phyloP scores from a whole-genome alignment of 2,888 invertebrate genomes.

The Polymixis lichenea region DNA sequence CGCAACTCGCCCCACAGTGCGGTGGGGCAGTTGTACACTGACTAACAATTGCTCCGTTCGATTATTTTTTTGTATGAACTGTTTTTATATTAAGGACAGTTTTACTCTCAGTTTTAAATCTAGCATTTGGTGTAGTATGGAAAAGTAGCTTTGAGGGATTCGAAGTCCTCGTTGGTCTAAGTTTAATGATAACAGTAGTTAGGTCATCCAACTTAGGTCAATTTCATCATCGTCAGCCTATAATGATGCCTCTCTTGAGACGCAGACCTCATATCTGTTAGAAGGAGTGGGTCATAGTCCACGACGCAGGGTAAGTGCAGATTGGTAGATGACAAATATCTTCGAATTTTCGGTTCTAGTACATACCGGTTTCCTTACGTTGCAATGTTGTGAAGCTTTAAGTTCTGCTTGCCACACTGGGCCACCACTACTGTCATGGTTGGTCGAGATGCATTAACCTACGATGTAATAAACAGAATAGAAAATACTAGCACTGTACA shows the following conservation, averaged over 20 bases:
- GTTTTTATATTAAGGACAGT: constrained; percentile 17
- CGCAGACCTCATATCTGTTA: too few relatives aligned
- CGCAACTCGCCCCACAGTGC: constrained; percentile 81
- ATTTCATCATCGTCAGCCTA: neutral
- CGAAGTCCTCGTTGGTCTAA: neutral
- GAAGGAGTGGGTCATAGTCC: too few relatives aligned
- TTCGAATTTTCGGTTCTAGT: too few relatives aligned
- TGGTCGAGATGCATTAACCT: neutral
- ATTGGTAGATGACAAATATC: too few relatives aligned
- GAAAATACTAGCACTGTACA: neutral
- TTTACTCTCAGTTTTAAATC: constrained; percentile 7
- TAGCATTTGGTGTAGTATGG: too few relatives aligned
- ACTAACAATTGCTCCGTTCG: constrained; percentile 66
- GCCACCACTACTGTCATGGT: too few relatives aligned
- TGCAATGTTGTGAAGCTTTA: too few relatives aligned
- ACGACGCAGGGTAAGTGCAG: too few relatives aligned
- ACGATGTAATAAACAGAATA: too few relatives aligned
- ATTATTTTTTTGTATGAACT: constrained; percentile 60
- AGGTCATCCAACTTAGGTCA: neutral
- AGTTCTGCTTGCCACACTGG: too few relatives aligned
- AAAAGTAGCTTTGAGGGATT: neutral
- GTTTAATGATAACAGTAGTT: neutral
- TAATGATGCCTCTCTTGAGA: too few relatives aligned
- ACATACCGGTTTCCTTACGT: too few relatives aligned
- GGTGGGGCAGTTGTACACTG: constrained; percentile 75